Evolutionary conservation across 2,888 invertebrate genomes (phyloP).

Genomic region (Dione juno): DNA sequence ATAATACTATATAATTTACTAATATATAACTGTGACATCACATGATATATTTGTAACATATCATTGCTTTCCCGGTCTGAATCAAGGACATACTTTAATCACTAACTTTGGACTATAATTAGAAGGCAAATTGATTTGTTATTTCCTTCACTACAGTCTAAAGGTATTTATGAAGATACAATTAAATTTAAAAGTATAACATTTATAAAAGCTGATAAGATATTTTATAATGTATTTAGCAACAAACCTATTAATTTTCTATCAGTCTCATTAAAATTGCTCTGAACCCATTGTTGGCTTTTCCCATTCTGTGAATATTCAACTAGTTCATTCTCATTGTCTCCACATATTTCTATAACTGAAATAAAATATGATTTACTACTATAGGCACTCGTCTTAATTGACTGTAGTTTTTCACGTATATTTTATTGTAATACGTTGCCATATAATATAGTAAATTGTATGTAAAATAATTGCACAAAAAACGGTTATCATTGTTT

Average conservation of each 20-base stretch:
- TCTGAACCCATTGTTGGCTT: conserved; percentile 62
- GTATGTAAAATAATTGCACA: background rate
- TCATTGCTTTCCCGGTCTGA: too few species aligned
- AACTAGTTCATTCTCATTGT: conserved; percentile 62
- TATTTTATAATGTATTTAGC: background rate
- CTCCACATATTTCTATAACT: conserved; percentile 75
- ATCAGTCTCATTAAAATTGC: conserved; percentile 64
- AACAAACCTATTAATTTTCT: conserved; percentile 64
- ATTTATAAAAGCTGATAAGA: too few species aligned
- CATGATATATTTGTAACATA: too few species aligned
- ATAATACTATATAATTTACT: too few species aligned
- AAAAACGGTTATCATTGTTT: conserved; percentile 3
- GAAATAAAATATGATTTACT: conserved; percentile 51
- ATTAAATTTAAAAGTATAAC: too few species aligned
- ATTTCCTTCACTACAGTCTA: too few species aligned
- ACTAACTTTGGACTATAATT: too few species aligned
- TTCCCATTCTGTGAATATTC: conserved; percentile 67
- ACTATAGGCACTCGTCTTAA: too few species aligned
- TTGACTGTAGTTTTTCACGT: background rate
- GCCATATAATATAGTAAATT: background rate
- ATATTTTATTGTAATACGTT: background rate
- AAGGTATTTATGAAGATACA: too few species aligned
- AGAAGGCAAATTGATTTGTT: too few species aligned
- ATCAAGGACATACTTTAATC: too few species aligned
- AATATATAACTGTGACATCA: too few species aligned